Evolutionary conservation across 2,113 vertebrate species (phyloP).

Genomic region (Melanotaenia duboulayi): DNA sequence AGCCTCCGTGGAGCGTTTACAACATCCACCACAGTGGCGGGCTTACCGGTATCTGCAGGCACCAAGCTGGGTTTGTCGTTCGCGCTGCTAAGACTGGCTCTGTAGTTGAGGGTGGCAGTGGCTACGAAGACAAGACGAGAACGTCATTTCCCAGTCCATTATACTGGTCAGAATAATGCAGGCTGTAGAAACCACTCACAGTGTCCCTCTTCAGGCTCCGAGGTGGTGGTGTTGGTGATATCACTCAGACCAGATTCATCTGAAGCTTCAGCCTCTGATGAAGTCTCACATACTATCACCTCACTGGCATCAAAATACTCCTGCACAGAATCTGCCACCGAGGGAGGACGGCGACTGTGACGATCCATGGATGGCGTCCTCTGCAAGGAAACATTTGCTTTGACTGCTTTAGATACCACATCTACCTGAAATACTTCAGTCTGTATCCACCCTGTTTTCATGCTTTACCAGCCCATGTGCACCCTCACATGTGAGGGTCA

Average conservation of each 20-base stretch:
- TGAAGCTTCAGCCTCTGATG: constrained; percentile 90
- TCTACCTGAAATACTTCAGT: too few relatives aligned
- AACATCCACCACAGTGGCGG: too few relatives aligned
- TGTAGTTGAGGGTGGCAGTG: constrained; percentile 70
- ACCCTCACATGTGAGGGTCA: too few relatives aligned
- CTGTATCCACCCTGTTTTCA: too few relatives aligned
- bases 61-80: constrained; percentile 28
- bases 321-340: constrained; percentile 88
- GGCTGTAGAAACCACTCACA: constrained; percentile 54
- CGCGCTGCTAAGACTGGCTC: constrained; percentile 67
- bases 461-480: too few relatives aligned
- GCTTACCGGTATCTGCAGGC: constrained; percentile 62
- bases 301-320: constrained; percentile 94
- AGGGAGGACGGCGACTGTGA: constrained; percentile 78
- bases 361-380: constrained; percentile 76
- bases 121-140: constrained; percentile 49
- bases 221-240: constrained; percentile 86
- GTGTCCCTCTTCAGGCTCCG: constrained; percentile 84
- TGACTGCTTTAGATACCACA: background rate
- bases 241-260: constrained; percentile 90
- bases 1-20: too few relatives aligned
- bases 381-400: constrained; percentile 69
- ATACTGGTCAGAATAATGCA: background rate
- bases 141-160: background rate
- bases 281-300: constrained; percentile 87